These are phyloP conservation scores for Uria aalge DNA, from an alignment of 2,113 vertebrate species.

Conservation along the genomic window DNA sequence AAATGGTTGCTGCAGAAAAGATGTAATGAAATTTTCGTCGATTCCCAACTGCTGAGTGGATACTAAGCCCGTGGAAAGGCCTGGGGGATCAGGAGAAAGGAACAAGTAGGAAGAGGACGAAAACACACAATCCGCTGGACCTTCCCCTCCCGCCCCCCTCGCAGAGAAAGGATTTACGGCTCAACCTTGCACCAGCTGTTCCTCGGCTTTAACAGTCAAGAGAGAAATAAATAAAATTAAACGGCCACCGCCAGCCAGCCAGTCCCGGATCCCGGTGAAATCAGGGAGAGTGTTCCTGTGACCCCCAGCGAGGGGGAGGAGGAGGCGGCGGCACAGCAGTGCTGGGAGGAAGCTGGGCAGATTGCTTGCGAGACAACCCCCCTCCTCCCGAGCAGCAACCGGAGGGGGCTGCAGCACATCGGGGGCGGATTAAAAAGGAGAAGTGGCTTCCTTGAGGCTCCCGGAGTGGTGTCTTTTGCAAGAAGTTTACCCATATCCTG, in stretches of 20 bases:
- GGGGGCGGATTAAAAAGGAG: slow-evolving; percentile 17
- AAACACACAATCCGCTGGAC: not conserved
- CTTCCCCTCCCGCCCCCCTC: slow-evolving; percentile 41
- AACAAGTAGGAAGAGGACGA: slow-evolving; percentile 48
- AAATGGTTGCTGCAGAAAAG: not conserved
- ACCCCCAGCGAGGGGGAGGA: slow-evolving; percentile 4
- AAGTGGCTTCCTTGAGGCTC: not conserved
- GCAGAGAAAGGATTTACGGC: slow-evolving; percentile 76
- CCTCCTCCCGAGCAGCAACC: not conserved
- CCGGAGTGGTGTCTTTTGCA: not conserved
- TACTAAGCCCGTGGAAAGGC: not conserved
- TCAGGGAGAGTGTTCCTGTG: slow-evolving; percentile 39
- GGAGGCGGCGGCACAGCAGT: not conserved
- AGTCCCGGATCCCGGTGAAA: slow-evolving; percentile 36
- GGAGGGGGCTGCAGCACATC: not conserved
- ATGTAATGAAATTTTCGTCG: not conserved
- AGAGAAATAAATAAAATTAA: slow-evolving; percentile 75
- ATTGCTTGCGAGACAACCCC: not conserved
- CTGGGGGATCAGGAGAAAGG: slow-evolving; percentile 14
- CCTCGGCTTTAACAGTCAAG: slow-evolving; percentile 60
- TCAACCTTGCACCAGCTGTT: slow-evolving; percentile 72
- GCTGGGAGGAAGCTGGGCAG: not conserved
- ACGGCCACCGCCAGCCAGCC: slow-evolving; percentile 13
- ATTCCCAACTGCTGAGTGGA: not conserved
- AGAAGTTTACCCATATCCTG: not conserved